A percentile compares a stretch with the other conserved stretches of the same genome.
phyloP scores from a whole-genome alignment of 2,888 invertebrate genomes.

The Oegoconia quadripuncta region DNA sequence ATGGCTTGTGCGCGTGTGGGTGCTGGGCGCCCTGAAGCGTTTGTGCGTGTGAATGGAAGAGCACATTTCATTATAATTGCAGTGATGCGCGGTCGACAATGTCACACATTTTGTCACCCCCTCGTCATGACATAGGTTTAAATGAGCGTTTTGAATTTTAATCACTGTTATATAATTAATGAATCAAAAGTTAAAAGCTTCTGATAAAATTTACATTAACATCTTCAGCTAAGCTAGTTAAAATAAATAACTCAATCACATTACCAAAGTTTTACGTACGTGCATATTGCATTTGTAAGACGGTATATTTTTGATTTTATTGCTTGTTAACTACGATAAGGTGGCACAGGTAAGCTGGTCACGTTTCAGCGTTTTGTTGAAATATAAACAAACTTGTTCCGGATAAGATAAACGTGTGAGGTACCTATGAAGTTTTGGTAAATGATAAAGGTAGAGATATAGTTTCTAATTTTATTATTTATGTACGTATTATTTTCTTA shows the following conservation, averaged over 20 bases:
- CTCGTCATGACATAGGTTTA: slow-evolving; percentile 40
- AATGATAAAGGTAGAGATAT: slow-evolving; percentile 37
- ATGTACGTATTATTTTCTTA: no score
- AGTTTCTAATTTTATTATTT: neutral
- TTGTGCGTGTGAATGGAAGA: slow-evolving; percentile 78
- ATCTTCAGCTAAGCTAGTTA: no score
- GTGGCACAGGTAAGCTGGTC: slow-evolving; percentile 64
- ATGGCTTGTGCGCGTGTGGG: slow-evolving; percentile 41
- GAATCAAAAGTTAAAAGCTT: no score
- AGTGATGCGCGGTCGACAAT: slow-evolving; percentile 73
- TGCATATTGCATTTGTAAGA: slow-evolving; percentile 22
- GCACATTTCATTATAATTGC: slow-evolving; percentile 78
- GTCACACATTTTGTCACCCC: slow-evolving; percentile 63
- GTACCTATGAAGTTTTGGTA: slow-evolving; percentile 41
- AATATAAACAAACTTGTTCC: slow-evolving; percentile 77
- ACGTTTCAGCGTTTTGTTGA: slow-evolving; percentile 72
- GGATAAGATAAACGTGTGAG: slow-evolving; percentile 73
- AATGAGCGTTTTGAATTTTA: slow-evolving; percentile 8
- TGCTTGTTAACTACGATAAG: slow-evolving; percentile 69
- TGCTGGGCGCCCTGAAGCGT: slow-evolving; percentile 66
- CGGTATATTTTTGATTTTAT: slow-evolving; percentile 63
- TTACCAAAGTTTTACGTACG: neutral
- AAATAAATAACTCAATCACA: neutral
- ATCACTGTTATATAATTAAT: slow-evolving; percentile 6
- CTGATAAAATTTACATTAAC: no score